phyloP scores from a whole-genome alignment of 1,140 invertebrate species.

The Cyrtorhinus lividipennis region DNA sequence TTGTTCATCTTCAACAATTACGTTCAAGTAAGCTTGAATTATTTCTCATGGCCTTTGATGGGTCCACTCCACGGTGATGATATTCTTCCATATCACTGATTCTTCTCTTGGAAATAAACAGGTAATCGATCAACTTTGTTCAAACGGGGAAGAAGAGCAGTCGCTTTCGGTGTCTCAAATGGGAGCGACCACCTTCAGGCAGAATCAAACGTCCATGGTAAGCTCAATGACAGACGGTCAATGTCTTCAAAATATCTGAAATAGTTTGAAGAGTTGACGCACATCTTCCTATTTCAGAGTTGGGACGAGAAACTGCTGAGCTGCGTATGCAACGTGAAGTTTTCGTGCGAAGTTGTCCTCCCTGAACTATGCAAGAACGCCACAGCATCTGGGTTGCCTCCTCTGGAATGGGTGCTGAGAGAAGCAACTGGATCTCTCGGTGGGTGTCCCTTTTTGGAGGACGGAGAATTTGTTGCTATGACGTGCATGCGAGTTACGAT shows the following conservation, averaged over 20 bases:
- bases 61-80: not conserved
- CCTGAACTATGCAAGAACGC: constrained; percentile 1
- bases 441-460: not conserved
- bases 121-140: constrained; percentile 48
- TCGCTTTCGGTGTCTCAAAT: constrained; percentile 44
- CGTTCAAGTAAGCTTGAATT: constrained; percentile 24
- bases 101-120: constrained; percentile 24
- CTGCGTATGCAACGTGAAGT: constrained; percentile 78
- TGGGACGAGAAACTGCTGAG: constrained; percentile 72
- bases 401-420: constrained; percentile 44
- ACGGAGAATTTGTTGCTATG: no score
- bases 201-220: constrained; percentile 12
- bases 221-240: constrained; percentile 10
- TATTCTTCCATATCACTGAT: not conserved
- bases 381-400: constrained; percentile 43
- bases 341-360: constrained; percentile 56
- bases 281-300: constrained; percentile 34
- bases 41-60: not conserved
- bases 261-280: no score
- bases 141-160: constrained; percentile 38
- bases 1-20: constrained; percentile 48
- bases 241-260: no score
- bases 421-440: constrained; percentile 31
- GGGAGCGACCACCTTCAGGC: constrained; percentile 11
- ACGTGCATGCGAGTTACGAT: no score